A percentile compares a stretch with the other conserved stretches of the same genome.
These are phyloP conservation scores for Salvator merianae DNA, from an alignment of 2,113 vertebrate genomes.

Conservation along the genomic window DNA sequence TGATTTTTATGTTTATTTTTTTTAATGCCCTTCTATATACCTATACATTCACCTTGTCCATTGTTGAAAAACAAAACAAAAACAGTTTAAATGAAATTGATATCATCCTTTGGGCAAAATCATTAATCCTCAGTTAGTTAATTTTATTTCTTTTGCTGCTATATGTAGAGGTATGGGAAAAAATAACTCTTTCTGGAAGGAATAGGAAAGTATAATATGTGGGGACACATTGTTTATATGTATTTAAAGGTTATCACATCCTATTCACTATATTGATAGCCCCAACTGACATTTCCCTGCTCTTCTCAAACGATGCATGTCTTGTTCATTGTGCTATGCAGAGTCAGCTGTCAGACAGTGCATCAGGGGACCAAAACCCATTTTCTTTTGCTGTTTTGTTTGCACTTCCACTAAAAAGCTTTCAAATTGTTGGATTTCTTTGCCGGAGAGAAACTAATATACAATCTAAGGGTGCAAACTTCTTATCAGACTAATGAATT, in stretches of 20 bases:
- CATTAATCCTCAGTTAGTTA: conserved; percentile 35
- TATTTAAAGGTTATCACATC: conserved; percentile 71
- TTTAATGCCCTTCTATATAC: background rate
- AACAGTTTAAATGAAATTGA: conserved; percentile 7
- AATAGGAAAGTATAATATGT: conserved; percentile 59
- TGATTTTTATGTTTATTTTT: background rate
- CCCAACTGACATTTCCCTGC: conserved; percentile 64
- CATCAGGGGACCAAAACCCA: conserved; percentile 60
- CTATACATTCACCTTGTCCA: background rate
- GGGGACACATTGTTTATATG: conserved; percentile 70
- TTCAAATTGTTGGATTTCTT: conserved; percentile 63
- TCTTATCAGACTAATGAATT: conserved; percentile 32
- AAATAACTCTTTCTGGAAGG: conserved; percentile 53
- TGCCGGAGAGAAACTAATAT: conserved; percentile 50
- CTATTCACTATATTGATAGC: conserved; percentile 62
- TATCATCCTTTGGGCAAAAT: conserved; percentile 26
- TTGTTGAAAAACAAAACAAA: conserved; percentile 5
- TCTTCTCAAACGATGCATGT: conserved; percentile 64
- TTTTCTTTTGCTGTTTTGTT: conserved; percentile 64
- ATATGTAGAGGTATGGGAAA: conserved; percentile 27
- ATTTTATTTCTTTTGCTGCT: conserved; percentile 23
- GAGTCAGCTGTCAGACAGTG: conserved; percentile 64
- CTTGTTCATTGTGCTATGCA: conserved; percentile 66
- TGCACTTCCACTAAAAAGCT: conserved; percentile 63
- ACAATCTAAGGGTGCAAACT: conserved; percentile 39